These are phyloP conservation scores for Pteromalus puparum DNA, from an alignment of 1,140 invertebrate genomes.

Conservation along the genomic window DNA sequence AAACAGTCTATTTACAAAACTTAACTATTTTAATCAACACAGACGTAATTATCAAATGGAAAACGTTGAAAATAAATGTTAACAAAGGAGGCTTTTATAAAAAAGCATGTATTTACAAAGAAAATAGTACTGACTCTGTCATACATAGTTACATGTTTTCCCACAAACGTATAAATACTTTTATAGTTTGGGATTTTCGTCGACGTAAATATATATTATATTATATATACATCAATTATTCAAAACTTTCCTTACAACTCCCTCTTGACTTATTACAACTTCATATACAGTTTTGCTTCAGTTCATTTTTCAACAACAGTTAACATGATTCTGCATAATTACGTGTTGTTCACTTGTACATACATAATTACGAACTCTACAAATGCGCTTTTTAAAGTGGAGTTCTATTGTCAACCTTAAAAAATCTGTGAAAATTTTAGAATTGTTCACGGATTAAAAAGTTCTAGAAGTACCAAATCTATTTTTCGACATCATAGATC, in stretches of 20 bases:
- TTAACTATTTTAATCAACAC: no score
- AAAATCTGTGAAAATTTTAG: background rate
- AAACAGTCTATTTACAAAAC: no score
- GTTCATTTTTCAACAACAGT: constrained; percentile 24
- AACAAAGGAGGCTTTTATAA: constrained; percentile 10
- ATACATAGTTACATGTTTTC: constrained; percentile 16
- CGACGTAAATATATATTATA: constrained; percentile 15
- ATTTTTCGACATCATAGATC: background rate
- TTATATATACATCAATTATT: constrained; percentile 37
- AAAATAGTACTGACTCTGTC: constrained; percentile 33
- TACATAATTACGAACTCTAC: background rate
- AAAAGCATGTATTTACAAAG: constrained; percentile 49
- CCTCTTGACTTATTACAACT: constrained; percentile 6
- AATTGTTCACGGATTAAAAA: background rate
- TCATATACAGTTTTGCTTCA: constrained; percentile 6
- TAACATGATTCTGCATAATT: background rate
- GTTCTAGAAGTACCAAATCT: background rate
- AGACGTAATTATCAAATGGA: background rate
- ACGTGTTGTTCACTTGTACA: background rate
- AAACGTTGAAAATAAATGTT: background rate
- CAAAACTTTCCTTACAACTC: constrained; percentile 18
- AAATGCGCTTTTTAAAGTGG: background rate
- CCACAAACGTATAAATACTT: constrained; percentile 6
- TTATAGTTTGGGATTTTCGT: background rate
- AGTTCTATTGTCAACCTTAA: background rate